phyloP scores from a whole-genome alignment of 2,113 vertebrate species.

The Brachyhypopomus gauderio region DNA sequence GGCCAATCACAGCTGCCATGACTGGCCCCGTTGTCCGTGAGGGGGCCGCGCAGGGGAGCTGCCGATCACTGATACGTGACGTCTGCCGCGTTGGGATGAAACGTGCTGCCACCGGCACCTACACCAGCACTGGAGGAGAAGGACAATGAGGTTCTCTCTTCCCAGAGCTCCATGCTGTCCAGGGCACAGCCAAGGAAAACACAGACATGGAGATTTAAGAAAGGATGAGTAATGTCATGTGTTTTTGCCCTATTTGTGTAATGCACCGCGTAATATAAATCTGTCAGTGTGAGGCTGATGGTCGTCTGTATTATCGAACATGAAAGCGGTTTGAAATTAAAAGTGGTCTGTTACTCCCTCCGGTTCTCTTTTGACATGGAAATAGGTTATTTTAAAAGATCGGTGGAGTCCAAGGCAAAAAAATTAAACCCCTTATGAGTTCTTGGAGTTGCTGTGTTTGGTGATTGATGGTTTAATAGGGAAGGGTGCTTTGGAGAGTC shows the following conservation, averaged over 20 bases:
- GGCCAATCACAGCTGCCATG: constrained; percentile 26
- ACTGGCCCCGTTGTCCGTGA: constrained; percentile 56
- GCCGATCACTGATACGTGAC: constrained; percentile 45
- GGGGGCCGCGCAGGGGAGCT: constrained; percentile 58
- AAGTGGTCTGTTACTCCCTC: not conserved
- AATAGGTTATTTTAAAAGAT: not conserved
- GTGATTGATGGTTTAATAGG: not conserved
- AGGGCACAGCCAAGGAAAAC: not conserved
- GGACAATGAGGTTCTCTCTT: constrained; percentile 51
- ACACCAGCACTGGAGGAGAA: constrained; percentile 43
- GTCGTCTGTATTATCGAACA: not conserved
- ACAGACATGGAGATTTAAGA: no score
- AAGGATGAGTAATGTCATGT: not conserved
- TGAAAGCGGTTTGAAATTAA: not conserved
- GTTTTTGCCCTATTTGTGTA: not conserved
- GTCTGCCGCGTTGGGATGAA: constrained; percentile 49
- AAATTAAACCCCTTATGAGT: not conserved
- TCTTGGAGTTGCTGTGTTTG: not conserved
- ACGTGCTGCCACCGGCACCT: constrained; percentile 55
- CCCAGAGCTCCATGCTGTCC: not conserved
- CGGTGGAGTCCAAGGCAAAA: no score
- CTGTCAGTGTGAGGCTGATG: not conserved
- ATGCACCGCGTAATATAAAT: not conserved
- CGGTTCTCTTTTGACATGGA: not conserved
- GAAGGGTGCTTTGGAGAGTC: not conserved